Evolutionary conservation across 2,888 invertebrate genomes (phyloP), one percentile per base, ranked within the genome.

Genomic region (Drosophila emarginata): DNA sequence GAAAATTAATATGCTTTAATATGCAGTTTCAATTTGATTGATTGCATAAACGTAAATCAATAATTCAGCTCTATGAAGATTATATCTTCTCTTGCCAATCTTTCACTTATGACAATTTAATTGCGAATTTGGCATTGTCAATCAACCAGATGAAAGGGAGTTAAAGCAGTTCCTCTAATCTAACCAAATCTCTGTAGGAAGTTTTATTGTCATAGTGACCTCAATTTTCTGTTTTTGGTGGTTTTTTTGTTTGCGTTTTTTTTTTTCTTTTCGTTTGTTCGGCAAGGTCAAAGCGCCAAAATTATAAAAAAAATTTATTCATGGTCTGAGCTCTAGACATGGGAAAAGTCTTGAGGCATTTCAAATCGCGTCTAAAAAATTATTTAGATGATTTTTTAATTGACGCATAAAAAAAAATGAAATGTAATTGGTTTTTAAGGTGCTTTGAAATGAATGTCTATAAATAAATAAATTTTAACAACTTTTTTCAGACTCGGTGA

Each of bases 111-210:
- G 83, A 82, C 89, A 89, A 72, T 75, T 85, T 87, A 89, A 89
- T 84, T 85, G 86, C 79, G 66, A 59, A 67, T 85, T 82, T 87
- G 89, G 72, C 83, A 89, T 84, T 84, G 83, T 21, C 65, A 61
- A 60, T 81, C 69, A 52, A 5, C 26, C 6, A 67, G 77, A 21
- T 28, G 40, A 12, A 39, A 18, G 53, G 40, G 28, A 50, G 14
- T n/a, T 50, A 39, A 18, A 45, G 28, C 18, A 37, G 14, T 14
- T 50, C 63, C 67, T 61, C 67, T 64, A 70, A 61, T 50, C 39
- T 45, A 21, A 21, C n/a, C 26, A 45, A 51, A 54, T n/a, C 26
- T 53, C 51, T 76, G 61, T 74, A 81, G 89, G 83, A 87, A 87
- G 88, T 73, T 88, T 83, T 75, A 82, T 69, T 74, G 68, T 72